A percentile compares a stretch with the other conserved stretches of the same genome.
These are phyloP conservation scores for Paramacrobiotus metropolitanus DNA, from an alignment of 1,140 invertebrate genomes.

Conservation along the genomic window DNA sequence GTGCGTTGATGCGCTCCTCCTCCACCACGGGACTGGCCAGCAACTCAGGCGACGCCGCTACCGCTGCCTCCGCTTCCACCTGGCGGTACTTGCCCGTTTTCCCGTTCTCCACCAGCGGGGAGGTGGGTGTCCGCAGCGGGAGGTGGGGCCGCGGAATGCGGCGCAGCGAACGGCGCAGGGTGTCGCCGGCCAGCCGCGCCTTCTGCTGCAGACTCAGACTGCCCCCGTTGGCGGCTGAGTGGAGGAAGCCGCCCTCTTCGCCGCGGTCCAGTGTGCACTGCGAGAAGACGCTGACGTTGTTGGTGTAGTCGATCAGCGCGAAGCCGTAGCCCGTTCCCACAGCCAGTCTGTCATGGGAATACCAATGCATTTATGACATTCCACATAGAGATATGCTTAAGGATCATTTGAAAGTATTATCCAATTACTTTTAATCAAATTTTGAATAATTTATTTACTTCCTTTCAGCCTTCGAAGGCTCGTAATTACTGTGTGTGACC, in stretches of 20 bases:
- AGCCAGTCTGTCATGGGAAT: slow-evolving; percentile 30
- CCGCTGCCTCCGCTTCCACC: not conserved
- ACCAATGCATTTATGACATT: not conserved
- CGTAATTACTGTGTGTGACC: too few relatives aligned
- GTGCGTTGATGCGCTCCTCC: not conserved
- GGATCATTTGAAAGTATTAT: too few relatives aligned
- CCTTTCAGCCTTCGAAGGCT: too few relatives aligned
- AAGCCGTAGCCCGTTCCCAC: slow-evolving; percentile 86
- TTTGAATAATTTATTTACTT: not conserved
- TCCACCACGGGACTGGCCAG: not conserved
- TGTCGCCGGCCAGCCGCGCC: not conserved
- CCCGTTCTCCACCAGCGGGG: not conserved
- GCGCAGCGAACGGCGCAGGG: not conserved
- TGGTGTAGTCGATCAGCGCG: slow-evolving; percentile 59
- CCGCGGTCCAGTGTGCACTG: slow-evolving; percentile 80
- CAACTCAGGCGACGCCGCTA: not conserved
- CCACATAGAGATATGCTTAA: not conserved
- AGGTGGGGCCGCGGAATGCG: not conserved
- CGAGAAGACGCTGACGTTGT: slow-evolving; percentile 45
- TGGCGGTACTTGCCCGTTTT: not conserved
- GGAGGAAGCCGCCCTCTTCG: too few relatives aligned
- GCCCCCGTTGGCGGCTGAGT: too few relatives aligned
- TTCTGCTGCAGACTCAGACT: not conserved
- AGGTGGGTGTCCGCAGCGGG: not conserved
- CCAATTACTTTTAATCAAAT: not conserved